Conservation (phyloP, 92 coral and sea anemone genomes). For the Zoanthus sociatus region DNA sequence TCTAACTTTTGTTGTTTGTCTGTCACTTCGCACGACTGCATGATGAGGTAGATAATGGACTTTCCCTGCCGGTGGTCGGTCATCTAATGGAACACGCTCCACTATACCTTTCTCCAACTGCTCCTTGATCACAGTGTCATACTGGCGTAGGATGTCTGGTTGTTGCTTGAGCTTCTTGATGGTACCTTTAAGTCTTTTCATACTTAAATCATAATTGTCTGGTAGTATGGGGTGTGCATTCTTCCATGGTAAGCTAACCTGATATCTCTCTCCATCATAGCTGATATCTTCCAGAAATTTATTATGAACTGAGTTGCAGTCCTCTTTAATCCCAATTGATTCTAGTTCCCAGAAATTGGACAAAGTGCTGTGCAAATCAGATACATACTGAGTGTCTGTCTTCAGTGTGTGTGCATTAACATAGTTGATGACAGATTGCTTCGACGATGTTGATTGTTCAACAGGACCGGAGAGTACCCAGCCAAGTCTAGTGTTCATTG, state of each 20-base stretch:
- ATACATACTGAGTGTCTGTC: background rate
- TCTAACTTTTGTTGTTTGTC: slow-evolving; percentile 2
- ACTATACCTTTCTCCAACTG: slow-evolving; percentile 18
- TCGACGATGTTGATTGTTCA: slow-evolving; percentile 16
- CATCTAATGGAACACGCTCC: slow-evolving; percentile 14
- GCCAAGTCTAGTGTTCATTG: slow-evolving; percentile 67
- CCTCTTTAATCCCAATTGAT: slow-evolving; percentile 12
- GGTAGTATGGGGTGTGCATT: slow-evolving; percentile 16
- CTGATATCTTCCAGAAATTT: slow-evolving; percentile 24
- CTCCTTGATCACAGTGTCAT: slow-evolving; percentile 35
- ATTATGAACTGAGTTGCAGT: slow-evolving; percentile 33
- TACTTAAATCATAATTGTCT: slow-evolving; percentile 10
- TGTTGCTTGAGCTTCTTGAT: slow-evolving; percentile 10
- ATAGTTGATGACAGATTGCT: slow-evolving; percentile 34
- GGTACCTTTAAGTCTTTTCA: background rate
- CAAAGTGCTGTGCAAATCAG: slow-evolving; percentile 38
- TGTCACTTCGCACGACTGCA: slow-evolving; percentile 21
- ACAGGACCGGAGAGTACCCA: slow-evolving; percentile 73
- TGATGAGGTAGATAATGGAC: slow-evolving; percentile 21
- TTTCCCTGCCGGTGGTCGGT: slow-evolving; percentile 10
- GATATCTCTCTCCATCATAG: slow-evolving; percentile 23
- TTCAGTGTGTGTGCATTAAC: slow-evolving; percentile 17
- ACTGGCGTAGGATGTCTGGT: background rate
- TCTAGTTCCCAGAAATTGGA: slow-evolving; percentile 30
- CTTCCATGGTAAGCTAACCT: slow-evolving; percentile 26